Base-by-base conservation (phyloP, 2,797 vertebrate genomes). In the Lepilemur ruficaudatus region DNA sequence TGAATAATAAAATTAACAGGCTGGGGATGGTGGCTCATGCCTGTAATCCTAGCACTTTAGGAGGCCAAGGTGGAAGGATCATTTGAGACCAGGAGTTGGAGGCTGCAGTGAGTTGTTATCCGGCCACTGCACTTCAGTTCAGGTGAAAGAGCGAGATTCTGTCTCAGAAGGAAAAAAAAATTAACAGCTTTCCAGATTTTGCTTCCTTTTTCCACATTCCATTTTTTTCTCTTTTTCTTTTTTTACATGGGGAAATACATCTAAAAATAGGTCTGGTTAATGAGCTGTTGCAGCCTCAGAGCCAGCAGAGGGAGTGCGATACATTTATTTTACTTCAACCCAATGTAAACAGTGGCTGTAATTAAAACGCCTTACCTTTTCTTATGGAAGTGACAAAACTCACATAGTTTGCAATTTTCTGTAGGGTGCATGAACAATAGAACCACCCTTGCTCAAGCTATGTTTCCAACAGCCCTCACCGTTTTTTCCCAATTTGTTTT, bases 281-380 rank as follows among this genome's bases (percentile, higher is more conserved):
- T 30, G 61, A 70, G 86, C 11, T 89, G 61, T 38, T 95, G 80
- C n/a, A 61, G 79, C 70, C 32, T 78, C 70, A 91, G 90, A 97
- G 93, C 96, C 98, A 97, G 98, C 93, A 98, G 97, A 98, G 98
- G 98, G 97, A 98, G 98, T 93, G 48, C 3, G 0, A 15, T 0
- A 3, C 55, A 92, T 75, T 95, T 78, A 69, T 70, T 93, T 97
- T 32, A 67, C 80, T 76, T 23, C 20, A n/a, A 76, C 63, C 86
- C 72, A 95, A 69, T 28, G 48, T 1, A 80, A 52, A 75, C 0
- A 0, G 9, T 32, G 91, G 91, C 67, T 73, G 38, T 72, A 79
- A 85, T 87, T 32, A 25, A 57, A 65, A 0, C 2, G 35, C 48
- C 84, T 50, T 82, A 18, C 23, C 59, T 81, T 75, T 85, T 61